Conservation (phyloP, 2,113 vertebrate genomes). For the Haemorhous mexicanus region DNA sequence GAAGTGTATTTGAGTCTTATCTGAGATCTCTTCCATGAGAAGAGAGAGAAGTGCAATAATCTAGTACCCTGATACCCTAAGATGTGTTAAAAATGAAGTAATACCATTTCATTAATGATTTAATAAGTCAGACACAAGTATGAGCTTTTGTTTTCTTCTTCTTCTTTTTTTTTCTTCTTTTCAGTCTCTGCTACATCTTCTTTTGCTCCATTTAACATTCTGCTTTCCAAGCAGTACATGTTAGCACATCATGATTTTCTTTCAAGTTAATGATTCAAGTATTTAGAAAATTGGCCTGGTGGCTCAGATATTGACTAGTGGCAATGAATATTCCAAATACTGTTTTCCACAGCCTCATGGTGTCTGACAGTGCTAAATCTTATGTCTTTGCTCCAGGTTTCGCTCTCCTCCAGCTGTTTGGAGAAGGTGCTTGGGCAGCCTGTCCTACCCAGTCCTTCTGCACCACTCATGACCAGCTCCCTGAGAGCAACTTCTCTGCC, state of each 20-base stretch:
- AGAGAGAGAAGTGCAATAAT: not conserved
- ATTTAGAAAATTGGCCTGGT: not conserved
- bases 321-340: not conserved
- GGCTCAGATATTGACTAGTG: not conserved
- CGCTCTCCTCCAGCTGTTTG: slow-evolving; percentile 4
- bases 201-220: not conserved
- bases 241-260: not conserved
- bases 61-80: not conserved
- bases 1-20: not conserved
- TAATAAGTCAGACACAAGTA: not conserved
- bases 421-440: not conserved
- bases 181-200: not conserved
- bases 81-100: not conserved
- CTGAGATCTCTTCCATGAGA: not conserved
- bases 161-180: not conserved
- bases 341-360: not conserved
- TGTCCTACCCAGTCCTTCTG: not conserved
- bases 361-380: not conserved
- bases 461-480: slow-evolving; percentile 18
- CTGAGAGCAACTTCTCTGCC: slow-evolving; percentile 59
- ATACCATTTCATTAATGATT: not conserved
- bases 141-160: not conserved
- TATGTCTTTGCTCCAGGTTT: not conserved
- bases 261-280: not conserved
- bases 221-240: not conserved